These are phyloP conservation scores for Proteles cristata DNA, from an alignment of 2,113 vertebrate genomes.

Conservation along the genomic window DNA sequence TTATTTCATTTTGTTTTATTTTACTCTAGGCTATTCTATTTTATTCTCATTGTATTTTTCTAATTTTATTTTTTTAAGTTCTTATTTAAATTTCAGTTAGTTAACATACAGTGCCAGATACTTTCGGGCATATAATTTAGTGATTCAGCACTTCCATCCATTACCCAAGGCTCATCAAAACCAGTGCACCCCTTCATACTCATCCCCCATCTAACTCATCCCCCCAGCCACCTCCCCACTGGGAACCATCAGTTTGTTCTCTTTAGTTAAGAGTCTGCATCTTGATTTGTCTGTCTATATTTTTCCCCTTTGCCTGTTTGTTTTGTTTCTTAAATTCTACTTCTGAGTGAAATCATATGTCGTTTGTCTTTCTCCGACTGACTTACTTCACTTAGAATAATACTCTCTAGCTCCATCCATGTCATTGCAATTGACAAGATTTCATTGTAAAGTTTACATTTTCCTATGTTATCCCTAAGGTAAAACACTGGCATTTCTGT, in stretches of 20 bases:
- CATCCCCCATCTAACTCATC: rapidly evolving
- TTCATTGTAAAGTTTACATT: neutral
- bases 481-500: neutral
- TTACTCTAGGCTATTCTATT: neutral
- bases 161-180: neutral
- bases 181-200: neutral
- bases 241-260: neutral
- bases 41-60: neutral
- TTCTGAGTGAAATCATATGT: neutral
- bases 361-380: neutral
- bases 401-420: neutral
- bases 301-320: neutral
- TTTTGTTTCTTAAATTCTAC: neutral
- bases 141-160: neutral
- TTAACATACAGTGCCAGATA: neutral
- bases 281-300: neutral
- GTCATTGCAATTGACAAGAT: neutral
- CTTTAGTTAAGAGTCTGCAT: neutral
- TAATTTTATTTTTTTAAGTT: neutral
- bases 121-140: neutral
- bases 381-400: neutral
- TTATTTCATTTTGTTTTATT: no score
- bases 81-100: neutral
- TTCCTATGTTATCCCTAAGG: neutral
- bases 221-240: no score